Conservation (phyloP, 2,888 invertebrate species). For the Athalia cordata region DNA sequence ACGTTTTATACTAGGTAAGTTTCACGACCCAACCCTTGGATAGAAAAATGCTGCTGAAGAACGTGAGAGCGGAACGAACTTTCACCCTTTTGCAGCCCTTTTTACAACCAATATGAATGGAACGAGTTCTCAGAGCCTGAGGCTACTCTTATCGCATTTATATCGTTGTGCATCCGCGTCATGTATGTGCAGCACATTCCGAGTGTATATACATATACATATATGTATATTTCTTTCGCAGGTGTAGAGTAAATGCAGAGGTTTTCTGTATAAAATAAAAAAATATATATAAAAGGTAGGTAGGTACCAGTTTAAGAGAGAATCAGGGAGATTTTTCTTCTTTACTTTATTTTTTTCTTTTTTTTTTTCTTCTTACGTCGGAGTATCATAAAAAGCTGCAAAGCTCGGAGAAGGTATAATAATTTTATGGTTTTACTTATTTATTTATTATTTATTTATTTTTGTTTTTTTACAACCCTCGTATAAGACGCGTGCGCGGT, state of each 20-base stretch:
- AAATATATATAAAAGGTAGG: background rate
- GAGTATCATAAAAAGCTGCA: slow-evolving; percentile 21
- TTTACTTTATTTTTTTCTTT: no score
- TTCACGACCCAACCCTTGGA: slow-evolving; percentile 22
- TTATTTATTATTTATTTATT: background rate
- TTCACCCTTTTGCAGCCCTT: background rate
- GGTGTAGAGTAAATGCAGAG: background rate
- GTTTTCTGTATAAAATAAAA: background rate
- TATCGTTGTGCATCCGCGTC: background rate
- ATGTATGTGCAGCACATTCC: slow-evolving; percentile 2
- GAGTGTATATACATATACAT: no score
- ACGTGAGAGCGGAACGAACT: slow-evolving; percentile 23
- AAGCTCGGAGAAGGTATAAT: slow-evolving; percentile 25
- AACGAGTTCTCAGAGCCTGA: slow-evolving; percentile 29
- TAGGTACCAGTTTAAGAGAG: slow-evolving; percentile 18
- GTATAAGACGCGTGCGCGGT: background rate
- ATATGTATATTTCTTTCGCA: slow-evolving; percentile 4
- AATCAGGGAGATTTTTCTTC: background rate
- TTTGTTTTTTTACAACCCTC: background rate
- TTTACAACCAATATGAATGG: slow-evolving; percentile 46
- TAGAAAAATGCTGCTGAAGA: background rate
- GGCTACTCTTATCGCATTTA: background rate
- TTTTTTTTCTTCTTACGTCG: no score
- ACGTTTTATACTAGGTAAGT: slow-evolving; percentile 32
- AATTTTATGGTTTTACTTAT: slow-evolving; percentile 19